Percentiles rank a stretch among this genome's conserved stretches.
phyloP scores from a whole-genome alignment of 2,888 invertebrate species.

The Mermis nigrescens region DNA sequence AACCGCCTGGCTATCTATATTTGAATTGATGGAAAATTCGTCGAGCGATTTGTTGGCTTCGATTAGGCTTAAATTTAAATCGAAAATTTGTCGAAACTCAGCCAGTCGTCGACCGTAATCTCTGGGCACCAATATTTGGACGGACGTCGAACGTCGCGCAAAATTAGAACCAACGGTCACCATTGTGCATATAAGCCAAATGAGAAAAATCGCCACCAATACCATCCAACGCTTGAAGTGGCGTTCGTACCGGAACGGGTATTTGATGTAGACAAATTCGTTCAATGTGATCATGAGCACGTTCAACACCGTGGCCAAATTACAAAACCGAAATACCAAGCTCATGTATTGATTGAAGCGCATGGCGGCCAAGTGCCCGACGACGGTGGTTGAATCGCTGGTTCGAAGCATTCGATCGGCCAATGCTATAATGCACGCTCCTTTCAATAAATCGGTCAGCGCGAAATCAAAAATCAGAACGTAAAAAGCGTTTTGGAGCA shows the following conservation, averaged over 20 bases:
- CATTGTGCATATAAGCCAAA: background rate
- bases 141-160: no score
- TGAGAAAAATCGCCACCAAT: background rate
- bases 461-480: constrained; percentile 22
- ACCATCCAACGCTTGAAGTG: constrained; percentile 18
- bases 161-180: background rate
- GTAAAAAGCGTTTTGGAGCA: constrained; percentile 19
- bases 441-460: constrained; percentile 21
- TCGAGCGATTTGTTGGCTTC: background rate
- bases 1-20: background rate
- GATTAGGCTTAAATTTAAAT: no score
- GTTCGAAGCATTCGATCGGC: constrained; percentile 3
- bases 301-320: constrained; percentile 24
- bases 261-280: constrained; percentile 22
- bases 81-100: no score
- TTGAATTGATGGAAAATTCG: background rate
- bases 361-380: constrained; percentile 10
- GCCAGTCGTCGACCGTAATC: background rate
- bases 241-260: constrained; percentile 20
- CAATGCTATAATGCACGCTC: constrained; percentile 11
- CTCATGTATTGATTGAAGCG: constrained; percentile 18
- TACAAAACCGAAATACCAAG: constrained; percentile 15
- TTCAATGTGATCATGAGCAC: constrained; percentile 22
- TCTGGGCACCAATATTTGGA: no score
- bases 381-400: background rate